phyloP scores from a whole-genome alignment of 1,140 invertebrate genomes.

The Heliconius himera region DNA sequence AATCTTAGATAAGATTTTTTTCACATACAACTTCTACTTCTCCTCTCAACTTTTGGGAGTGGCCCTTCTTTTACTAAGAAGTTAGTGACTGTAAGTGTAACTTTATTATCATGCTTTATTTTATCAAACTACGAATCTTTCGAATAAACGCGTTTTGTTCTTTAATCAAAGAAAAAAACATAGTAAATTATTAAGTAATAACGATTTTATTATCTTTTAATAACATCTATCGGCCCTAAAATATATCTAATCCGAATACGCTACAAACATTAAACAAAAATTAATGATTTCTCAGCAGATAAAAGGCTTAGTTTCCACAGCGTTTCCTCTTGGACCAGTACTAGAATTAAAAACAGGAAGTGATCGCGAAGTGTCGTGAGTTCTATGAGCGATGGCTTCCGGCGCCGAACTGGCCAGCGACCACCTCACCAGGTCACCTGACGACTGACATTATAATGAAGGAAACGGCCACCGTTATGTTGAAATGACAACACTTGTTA shows the following conservation, averaged over 20 bases:
- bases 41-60: too few species aligned
- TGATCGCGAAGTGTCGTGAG: slow-evolving; percentile 59
- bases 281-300: slow-evolving; percentile 20
- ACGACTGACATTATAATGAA: slow-evolving; percentile 45
- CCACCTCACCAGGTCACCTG: slow-evolving; percentile 38
- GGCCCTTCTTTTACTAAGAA: too few species aligned
- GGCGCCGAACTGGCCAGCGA: slow-evolving; percentile 41
- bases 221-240: neutral
- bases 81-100: too few species aligned
- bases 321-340: slow-evolving; percentile 39
- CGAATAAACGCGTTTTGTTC: neutral
- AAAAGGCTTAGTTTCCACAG: slow-evolving; percentile 12
- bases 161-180: neutral
- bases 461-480: slow-evolving; percentile 52
- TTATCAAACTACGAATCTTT: neutral
- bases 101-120: neutral
- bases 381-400: slow-evolving; percentile 59
- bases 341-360: slow-evolving; percentile 53
- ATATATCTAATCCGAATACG: neutral
- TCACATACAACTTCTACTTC: too few species aligned
- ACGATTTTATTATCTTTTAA: neutral
- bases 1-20: too few species aligned
- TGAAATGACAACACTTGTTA: slow-evolving; percentile 37
- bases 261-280: neutral
- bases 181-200: neutral